Evolutionary conservation across 2,797 vertebrate species (phyloP), one percentile per base, ranked within the genome.

Genomic region (Yasuhikotakia modesta): DNA sequence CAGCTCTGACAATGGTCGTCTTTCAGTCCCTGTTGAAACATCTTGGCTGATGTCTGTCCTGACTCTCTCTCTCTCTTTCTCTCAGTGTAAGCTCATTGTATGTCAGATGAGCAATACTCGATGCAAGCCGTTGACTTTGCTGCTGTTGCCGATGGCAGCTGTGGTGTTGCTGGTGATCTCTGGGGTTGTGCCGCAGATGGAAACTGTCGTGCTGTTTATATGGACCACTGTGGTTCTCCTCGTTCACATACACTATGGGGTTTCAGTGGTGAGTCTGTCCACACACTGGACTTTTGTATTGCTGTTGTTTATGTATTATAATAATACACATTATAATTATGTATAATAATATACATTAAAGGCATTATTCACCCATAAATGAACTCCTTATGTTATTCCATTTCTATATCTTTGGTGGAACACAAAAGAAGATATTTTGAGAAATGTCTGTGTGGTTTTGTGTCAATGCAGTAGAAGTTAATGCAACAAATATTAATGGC

Each of bases 31-130:
- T 52, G 43, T n/a, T 70, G 35, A 48, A 76, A 58, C 65, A n/a
- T 70, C 27, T 63, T 64, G 46, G 55, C 22, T n/a, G 13, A 76
- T 70, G 24, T 74, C 70, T 50, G 27, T 65, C 50, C 43, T 46
- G 16, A 66, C 67, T 12, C 58, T 58, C 6, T 12, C 53, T 14
- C 12, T 27, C 16, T 58, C 14, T 80, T 60, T 30, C 2, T 80
- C 27, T 82, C 90, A 99, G 97, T 99, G 97, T 89, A 96, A 96
- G 73, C 93, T 99, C 88, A 99, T 99, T 0, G 97, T 99, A 81
- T 98, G 97, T 81, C 97, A 99, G 89, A 99, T 99, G 97, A 99
- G 96, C 84, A 98, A 93, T 88, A 99, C 97, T 0, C 93, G 97
- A 2, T 99, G 97, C 84, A 95, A 94, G 84, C 88, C 96, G 0